Evolutionary conservation across 2,113 vertebrate genomes (phyloP).

Genomic region (Hirundichthys speculiger): DNA sequence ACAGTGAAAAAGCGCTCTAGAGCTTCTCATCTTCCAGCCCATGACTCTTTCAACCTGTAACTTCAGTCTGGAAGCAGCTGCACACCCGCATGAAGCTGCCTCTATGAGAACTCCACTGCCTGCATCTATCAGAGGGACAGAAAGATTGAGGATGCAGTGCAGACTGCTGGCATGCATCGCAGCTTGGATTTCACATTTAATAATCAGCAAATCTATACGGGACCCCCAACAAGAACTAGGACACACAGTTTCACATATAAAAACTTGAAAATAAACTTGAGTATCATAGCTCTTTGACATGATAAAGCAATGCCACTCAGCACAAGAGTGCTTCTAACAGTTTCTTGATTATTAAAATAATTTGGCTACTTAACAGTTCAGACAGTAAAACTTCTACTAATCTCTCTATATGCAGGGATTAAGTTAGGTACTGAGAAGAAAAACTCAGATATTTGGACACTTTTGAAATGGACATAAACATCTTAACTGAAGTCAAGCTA

Average conservation of each 20-base stretch:
- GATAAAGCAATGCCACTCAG: no score
- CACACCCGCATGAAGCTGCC: conserved; percentile 75
- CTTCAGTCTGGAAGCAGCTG: conserved; percentile 81
- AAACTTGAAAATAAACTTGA: neutral
- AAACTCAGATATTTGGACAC: no score
- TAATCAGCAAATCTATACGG: conserved; percentile 60
- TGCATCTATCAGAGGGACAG: conserved; percentile 57
- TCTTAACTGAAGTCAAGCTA: no score
- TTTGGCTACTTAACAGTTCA: no score
- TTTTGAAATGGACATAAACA: no score
- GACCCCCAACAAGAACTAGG: conserved; percentile 32
- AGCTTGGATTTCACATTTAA: conserved; percentile 58
- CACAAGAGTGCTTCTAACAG: no score
- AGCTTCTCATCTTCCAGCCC: conserved; percentile 32
- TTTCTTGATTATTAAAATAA: no score
- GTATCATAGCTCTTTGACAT: neutral
- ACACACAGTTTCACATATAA: neutral
- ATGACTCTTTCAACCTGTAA: conserved; percentile 77
- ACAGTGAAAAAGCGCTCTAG: conserved; percentile 23
- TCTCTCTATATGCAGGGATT: no score
- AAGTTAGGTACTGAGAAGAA: no score
- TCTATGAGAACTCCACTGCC: conserved; percentile 53
- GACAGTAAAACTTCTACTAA: no score
- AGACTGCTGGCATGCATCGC: conserved; percentile 20
- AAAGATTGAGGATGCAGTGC: conserved; percentile 51